These are phyloP conservation scores for Bombylius discolor DNA, from an alignment of 2,888 invertebrate genomes.

Conservation along the genomic window DNA sequence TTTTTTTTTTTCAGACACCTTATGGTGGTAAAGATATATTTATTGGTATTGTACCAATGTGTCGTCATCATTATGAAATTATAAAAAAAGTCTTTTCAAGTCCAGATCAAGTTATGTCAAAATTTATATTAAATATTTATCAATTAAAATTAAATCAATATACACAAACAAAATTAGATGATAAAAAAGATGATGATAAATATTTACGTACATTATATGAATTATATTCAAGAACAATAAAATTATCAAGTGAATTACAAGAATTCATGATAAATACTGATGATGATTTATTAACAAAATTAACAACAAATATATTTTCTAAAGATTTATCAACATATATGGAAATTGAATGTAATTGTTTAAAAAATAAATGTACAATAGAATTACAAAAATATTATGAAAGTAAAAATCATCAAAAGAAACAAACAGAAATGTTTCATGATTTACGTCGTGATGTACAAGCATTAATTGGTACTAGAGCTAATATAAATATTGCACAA, in stretches of 20 bases:
- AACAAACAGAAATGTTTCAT: slow-evolving; percentile 80
- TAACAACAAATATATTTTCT: slow-evolving; percentile 69
- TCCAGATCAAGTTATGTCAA: slow-evolving; percentile 94
- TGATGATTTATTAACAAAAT: slow-evolving; percentile 59
- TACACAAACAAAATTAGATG: slow-evolving; percentile 69
- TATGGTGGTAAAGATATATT: slow-evolving; percentile 82
- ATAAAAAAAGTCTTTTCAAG: slow-evolving; percentile 86
- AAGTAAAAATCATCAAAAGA: slow-evolving; percentile 88
- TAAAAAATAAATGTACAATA: slow-evolving; percentile 62
- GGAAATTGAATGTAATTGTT: slow-evolving; percentile 59
- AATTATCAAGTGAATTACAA: slow-evolving; percentile 58
- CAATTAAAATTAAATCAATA: slow-evolving; percentile 79
- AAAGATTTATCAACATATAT: slow-evolving; percentile 68
- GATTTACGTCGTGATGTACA: slow-evolving; percentile 87
- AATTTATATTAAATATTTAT: slow-evolving; percentile 92
- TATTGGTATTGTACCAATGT: slow-evolving; percentile 76
- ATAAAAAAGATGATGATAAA: slow-evolving; percentile 70
- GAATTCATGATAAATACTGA: slow-evolving; percentile 67
- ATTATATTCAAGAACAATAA: slow-evolving; percentile 71
- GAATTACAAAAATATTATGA: slow-evolving; percentile 80
- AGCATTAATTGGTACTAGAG: slow-evolving; percentile 79
- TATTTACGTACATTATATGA: slow-evolving; percentile 82
- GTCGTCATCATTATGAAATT: slow-evolving; percentile 70
- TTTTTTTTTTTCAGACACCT: slow-evolving; percentile 50
- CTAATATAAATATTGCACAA: slow-evolving; percentile 86